Conservation (phyloP, 2,888 invertebrate genomes). For the Notodonta ziczac region DNA sequence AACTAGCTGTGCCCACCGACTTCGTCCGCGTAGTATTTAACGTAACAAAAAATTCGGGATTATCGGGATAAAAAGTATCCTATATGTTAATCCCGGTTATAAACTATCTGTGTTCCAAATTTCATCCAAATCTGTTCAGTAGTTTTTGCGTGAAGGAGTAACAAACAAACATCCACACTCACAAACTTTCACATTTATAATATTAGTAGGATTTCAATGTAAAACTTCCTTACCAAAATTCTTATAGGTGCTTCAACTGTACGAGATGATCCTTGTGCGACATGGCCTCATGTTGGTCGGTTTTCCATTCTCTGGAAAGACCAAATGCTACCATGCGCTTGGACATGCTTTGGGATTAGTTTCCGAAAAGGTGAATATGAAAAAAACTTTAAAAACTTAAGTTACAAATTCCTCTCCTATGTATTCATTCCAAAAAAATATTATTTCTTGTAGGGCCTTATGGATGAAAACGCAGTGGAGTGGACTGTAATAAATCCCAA, state of each 20-base stretch:
- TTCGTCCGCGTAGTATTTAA: too few relatives aligned
- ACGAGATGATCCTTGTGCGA: conserved; percentile 97
- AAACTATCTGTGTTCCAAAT: too few relatives aligned
- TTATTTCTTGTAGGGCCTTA: conserved; percentile 80
- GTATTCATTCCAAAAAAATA: not conserved
- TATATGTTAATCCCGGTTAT: too few relatives aligned
- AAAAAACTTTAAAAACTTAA: not conserved
- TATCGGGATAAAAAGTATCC: too few relatives aligned
- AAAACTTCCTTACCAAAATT: not conserved
- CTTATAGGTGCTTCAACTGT: conserved; percentile 87
- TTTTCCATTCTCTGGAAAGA: conserved; percentile 96
- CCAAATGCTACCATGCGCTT: conserved; percentile 92
- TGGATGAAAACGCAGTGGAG: conserved; percentile 91
- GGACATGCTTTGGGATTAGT: conserved; percentile 91
- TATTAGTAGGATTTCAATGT: not conserved
- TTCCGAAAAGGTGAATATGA: conserved; percentile 86
- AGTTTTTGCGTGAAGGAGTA: too few relatives aligned
- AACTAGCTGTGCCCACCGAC: too few relatives aligned
- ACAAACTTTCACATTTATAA: too few relatives aligned
- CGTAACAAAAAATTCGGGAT: too few relatives aligned
- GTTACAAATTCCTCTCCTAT: not conserved
- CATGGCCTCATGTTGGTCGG: conserved; percentile 98
- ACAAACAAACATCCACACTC: too few relatives aligned
- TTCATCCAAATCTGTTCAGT: too few relatives aligned
- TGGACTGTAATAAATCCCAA: conserved; percentile 96